Evolutionary conservation across 2,797 vertebrate species (phyloP).

Genomic region (Scolopax rusticola): DNA sequence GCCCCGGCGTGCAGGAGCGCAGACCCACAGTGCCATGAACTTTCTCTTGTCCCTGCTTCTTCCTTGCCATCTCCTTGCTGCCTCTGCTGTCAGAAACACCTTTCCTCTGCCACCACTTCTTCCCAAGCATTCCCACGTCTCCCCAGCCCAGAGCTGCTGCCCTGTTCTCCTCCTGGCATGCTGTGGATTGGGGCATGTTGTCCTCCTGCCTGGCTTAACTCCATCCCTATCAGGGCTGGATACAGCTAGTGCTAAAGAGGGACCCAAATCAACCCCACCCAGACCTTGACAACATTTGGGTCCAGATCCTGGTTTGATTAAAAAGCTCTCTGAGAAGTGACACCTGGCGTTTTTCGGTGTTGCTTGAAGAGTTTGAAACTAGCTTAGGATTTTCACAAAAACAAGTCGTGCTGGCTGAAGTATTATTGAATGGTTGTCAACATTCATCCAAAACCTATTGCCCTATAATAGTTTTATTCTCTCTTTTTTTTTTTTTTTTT

Average conservation of each 20-base stretch:
- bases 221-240: accelerated
- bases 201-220: background rate
- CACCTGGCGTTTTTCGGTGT: background rate
- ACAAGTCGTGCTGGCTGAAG: background rate
- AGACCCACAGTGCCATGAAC: accelerated
- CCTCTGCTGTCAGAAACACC: background rate
- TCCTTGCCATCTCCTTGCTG: background rate
- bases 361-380: background rate
- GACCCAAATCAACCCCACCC: background rate
- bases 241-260: background rate
- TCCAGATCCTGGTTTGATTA: background rate
- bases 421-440: background rate
- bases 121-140: background rate
- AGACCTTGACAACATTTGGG: background rate
- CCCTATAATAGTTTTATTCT: background rate
- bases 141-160: background rate
- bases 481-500: background rate
- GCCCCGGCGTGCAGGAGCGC: accelerated
- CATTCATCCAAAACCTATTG: background rate
- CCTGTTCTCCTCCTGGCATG: accelerated
- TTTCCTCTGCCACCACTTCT: background rate
- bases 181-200: background rate
- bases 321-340: background rate
- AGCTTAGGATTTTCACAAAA: background rate
- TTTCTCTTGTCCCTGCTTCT: accelerated